Evolutionary conservation across 2,797 vertebrate genomes (phyloP).

Genomic region (Meda fulgida): DNA sequence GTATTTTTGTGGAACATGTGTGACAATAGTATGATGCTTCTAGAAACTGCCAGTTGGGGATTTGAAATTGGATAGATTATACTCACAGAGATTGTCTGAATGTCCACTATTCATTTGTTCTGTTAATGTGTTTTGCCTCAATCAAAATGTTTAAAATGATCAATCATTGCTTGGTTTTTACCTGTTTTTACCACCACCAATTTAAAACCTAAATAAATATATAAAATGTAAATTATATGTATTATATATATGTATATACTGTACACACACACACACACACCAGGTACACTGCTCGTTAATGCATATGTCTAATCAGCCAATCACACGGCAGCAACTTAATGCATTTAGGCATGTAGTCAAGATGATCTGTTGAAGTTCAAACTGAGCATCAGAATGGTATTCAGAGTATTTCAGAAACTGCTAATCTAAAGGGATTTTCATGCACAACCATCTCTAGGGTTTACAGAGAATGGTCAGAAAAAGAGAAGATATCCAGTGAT

Average conservation of each 20-base stretch:
- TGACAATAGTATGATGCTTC: constrained; percentile 27
- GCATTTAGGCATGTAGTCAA: background rate
- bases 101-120: background rate
- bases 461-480: too few relatives aligned
- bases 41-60: constrained; percentile 21
- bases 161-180: background rate
- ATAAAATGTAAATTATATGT: background rate
- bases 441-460: background rate
- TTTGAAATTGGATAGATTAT: background rate
- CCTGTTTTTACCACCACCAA: background rate
- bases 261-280: background rate
- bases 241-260: background rate
- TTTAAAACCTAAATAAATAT: background rate
- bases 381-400: background rate
- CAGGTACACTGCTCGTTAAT: background rate
- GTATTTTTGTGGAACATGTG: constrained; percentile 55
- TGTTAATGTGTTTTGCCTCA: background rate
- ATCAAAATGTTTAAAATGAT: background rate
- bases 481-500: too few relatives aligned
- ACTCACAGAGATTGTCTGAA: constrained; percentile 2
- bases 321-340: background rate
- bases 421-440: background rate
- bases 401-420: background rate
- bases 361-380: background rate
- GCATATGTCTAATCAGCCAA: background rate